phyloP scores from a whole-genome alignment of 2,113 vertebrate genomes.

The Falcunculus frontatus region DNA sequence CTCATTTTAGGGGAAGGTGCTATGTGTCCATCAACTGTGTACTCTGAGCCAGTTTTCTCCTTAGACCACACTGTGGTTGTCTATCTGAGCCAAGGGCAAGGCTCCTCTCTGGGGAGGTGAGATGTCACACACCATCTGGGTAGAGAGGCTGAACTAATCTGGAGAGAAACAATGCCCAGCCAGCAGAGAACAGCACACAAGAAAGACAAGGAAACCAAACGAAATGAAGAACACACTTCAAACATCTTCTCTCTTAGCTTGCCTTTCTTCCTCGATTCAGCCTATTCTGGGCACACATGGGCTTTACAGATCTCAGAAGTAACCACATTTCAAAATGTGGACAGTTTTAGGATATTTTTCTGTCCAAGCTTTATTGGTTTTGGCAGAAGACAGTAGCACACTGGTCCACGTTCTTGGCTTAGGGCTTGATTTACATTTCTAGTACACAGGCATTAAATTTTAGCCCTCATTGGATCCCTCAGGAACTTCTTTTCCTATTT shows the following conservation, averaged over 20 bases:
- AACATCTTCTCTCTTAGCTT: background rate
- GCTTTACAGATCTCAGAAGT: background rate
- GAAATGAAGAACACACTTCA: background rate
- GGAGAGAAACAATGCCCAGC: background rate
- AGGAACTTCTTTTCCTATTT: background rate
- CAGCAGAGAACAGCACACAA: background rate
- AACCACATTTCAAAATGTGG: background rate
- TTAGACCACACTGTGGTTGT: rapidly evolving
- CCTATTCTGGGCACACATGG: background rate
- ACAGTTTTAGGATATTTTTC: background rate
- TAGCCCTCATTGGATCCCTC: background rate
- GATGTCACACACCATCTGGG: background rate
- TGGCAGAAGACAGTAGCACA: background rate
- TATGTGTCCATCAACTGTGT: rapidly evolving
- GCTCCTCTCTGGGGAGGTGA: background rate
- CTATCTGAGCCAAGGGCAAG: background rate
- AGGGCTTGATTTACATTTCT: background rate
- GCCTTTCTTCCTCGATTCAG: background rate
- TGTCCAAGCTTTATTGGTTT: background rate
- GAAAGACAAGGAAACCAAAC: background rate
- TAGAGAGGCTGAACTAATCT: background rate
- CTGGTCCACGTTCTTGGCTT: background rate
- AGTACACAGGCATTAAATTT: background rate
- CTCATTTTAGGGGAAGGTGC: background rate
- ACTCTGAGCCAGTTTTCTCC: background rate